Evolutionary conservation across 2,113 vertebrate genomes (phyloP).

Genomic region (Thunnus thynnus): DNA sequence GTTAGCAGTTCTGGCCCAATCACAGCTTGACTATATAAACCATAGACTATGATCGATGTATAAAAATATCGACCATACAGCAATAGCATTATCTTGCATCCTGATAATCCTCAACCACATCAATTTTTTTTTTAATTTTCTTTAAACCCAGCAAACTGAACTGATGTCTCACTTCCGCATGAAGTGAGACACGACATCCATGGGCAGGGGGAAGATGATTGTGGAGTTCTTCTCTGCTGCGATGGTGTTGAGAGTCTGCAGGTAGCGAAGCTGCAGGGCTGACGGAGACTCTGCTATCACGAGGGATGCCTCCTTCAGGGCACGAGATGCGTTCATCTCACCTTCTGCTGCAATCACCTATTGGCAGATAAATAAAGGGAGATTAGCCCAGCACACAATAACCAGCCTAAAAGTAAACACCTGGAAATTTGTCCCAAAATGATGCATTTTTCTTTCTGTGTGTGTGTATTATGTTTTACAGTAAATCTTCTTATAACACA

Average conservation of each 20-base stretch:
- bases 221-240: constrained; percentile 94
- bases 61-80: not conserved
- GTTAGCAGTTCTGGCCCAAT: not conserved
- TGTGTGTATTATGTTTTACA: not conserved
- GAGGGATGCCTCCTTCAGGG: constrained; percentile 90
- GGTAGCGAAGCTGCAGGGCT: constrained; percentile 89
- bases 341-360: constrained; percentile 88
- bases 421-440: not conserved
- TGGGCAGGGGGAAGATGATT: constrained; percentile 92
- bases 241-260: constrained; percentile 89
- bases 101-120: no score
- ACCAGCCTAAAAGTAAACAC: not conserved
- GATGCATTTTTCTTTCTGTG: not conserved
- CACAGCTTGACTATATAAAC: constrained; percentile 21
- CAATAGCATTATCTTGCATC: no score
- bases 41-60: not conserved
- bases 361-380: not conserved
- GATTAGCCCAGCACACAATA: not conserved
- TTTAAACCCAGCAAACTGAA: not conserved
- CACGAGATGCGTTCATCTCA: constrained; percentile 91
- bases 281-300: constrained; percentile 88
- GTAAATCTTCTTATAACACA: not conserved
- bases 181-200: constrained; percentile 86
- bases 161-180: constrained; percentile 71
- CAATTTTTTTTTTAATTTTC: no score